Evolutionary conservation across 2,797 vertebrate genomes (phyloP).

Genomic region (Phoeniculus purpureus): DNA sequence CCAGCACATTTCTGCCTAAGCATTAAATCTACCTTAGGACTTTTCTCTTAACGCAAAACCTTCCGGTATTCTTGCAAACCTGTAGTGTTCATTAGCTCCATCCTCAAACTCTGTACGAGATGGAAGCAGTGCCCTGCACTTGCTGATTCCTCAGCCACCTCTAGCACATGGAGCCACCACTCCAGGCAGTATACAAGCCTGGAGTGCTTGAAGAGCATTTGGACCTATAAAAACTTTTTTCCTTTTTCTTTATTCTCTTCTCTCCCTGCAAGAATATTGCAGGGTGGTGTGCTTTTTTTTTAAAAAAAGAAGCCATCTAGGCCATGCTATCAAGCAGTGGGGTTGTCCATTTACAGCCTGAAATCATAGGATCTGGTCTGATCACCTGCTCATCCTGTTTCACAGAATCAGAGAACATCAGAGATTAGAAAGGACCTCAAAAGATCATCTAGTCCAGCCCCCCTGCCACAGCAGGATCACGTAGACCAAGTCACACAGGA

Average conservation of each 20-base stretch:
- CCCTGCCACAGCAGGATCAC: too few relatives aligned
- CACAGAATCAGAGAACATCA: too few relatives aligned
- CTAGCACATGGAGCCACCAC: background rate
- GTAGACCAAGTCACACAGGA: too few relatives aligned
- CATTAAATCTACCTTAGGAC: background rate
- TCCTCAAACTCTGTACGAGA: background rate
- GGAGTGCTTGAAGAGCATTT: background rate
- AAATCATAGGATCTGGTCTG: too few relatives aligned
- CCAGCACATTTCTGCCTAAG: background rate
- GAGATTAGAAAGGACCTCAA: too few relatives aligned
- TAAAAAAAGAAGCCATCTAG: too few relatives aligned
- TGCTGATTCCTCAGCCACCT: background rate
- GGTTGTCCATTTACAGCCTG: too few relatives aligned
- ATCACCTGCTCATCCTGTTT: too few relatives aligned
- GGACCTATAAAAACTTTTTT: background rate
- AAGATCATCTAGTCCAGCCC: too few relatives aligned
- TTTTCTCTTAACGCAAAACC: background rate
- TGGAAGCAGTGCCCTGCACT: background rate
- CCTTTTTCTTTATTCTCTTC: background rate
- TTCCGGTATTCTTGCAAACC: background rate
- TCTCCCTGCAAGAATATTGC: too few relatives aligned
- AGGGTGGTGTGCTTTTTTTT: too few relatives aligned
- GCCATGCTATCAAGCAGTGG: too few relatives aligned
- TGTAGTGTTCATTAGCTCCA: background rate
- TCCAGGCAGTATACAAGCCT: background rate